These are phyloP conservation scores for Malacoraja senta DNA, from an alignment of 2,797 vertebrate species.

Conservation along the genomic window DNA sequence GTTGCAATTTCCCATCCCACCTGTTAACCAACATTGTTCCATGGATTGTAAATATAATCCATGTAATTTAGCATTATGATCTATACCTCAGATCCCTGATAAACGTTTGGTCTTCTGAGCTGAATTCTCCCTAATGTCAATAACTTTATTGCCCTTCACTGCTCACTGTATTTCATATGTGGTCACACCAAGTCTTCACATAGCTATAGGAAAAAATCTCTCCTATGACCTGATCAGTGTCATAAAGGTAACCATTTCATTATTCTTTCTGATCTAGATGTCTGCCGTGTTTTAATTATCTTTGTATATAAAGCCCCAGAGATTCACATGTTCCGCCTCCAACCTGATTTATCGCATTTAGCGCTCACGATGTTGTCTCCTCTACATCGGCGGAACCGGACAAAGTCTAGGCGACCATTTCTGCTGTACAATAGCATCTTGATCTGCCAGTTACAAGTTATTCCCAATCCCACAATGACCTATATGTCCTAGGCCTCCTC, in stretches of 20 bases:
- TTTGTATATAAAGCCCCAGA: neutral
- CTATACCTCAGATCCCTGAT: neutral
- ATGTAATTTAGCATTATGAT: neutral
- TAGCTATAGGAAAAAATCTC: neutral
- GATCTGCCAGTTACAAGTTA: too few species aligned
- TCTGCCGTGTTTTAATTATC: neutral
- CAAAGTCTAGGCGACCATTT: too few species aligned
- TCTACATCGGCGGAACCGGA: too few species aligned
- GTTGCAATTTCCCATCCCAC: neutral
- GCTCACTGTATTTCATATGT: neutral
- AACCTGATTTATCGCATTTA: too few species aligned
- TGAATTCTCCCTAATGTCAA: neutral
- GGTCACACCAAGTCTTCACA: neutral
- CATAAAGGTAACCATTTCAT: neutral
- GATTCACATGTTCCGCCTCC: too few species aligned
- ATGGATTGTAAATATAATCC: neutral
- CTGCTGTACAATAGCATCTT: too few species aligned
- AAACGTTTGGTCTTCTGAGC: neutral
- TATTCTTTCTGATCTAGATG: neutral
- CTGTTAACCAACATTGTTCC: neutral
- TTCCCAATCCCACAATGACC: too few species aligned
- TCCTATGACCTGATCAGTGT: neutral
- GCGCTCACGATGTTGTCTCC: too few species aligned
- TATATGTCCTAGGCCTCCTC: too few species aligned
- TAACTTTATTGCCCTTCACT: too few species aligned